Base-by-base conservation (phyloP, 1,140 invertebrate species). In the Heliothis subflexa region DNA sequence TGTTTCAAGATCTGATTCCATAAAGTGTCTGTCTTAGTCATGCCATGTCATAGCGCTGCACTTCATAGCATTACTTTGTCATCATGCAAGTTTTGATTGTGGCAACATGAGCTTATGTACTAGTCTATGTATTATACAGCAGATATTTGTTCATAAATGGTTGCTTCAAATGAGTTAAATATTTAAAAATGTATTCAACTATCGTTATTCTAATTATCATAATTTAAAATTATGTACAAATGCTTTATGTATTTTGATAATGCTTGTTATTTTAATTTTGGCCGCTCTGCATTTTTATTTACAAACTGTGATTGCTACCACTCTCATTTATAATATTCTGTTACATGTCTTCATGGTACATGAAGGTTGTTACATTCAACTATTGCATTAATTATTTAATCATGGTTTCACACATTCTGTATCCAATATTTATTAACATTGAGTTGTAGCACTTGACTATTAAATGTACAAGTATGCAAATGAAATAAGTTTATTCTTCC, bases 231-330 rank as follows among this genome's bases (percentile, higher is more conserved):
- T 54, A 66, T 76, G 59, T 66, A 49, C 28, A 45, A 49, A 66
- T 49, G 74, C 74, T 76, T 54, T 76, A 57, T 73, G 55, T 59
- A 55, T 76, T 62, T 49, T 66, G 62, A 76, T 86, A 80, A 82
- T 88, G 85, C 78, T 70, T 81, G 88, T 76, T 88, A 84, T 88
- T 85, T 78, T 82, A 85, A 82, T 83, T 78, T 87, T 88, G 81
- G 87, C 85, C 86, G 90, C 92, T 93, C 91, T 93, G 92, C 92
- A 93, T 93, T 93, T 93, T 90, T 93, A 90, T 93, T 82, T 91
- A 90, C 86, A 84, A 85, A 90, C 83, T 88, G 78, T 80, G 71
- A 86, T 77, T 79, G 76, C 78, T 81, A 80, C 73, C 73, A 80
- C 80, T 79, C 55, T 83, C 80, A 81, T 87, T 81, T 85, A 82